These are phyloP conservation scores for Spicauda simplicius DNA, from an alignment of 2,888 invertebrate genomes.

Conservation along the genomic window DNA sequence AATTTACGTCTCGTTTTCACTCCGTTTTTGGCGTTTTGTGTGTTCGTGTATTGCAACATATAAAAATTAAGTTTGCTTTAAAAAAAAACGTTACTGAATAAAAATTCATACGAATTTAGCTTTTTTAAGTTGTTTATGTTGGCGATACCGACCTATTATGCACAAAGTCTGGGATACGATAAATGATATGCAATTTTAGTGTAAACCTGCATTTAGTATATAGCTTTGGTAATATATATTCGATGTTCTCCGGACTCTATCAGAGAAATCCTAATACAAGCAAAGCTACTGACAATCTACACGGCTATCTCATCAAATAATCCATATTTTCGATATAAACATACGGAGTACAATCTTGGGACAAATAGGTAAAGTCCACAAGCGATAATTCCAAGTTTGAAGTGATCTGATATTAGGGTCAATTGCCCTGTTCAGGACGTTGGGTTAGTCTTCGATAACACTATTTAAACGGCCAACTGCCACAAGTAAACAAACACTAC, in stretches of 20 bases:
- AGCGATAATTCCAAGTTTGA: conserved; percentile 47
- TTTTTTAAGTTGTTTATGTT: too few species aligned
- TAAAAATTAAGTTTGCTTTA: too few species aligned
- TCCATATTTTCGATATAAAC: conserved; percentile 5
- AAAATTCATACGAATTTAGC: too few species aligned
- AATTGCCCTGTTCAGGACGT: conserved; percentile 62
- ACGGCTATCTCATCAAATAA: conserved; percentile 1
- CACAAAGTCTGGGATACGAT: too few species aligned
- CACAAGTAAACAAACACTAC: conserved; percentile 39
- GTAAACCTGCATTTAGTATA: too few species aligned
- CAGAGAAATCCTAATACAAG: neutral
- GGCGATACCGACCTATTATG: too few species aligned
- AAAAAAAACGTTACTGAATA: too few species aligned
- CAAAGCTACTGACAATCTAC: neutral
- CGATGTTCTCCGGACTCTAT: too few species aligned
- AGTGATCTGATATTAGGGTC: conserved; percentile 72
- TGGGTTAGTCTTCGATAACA: conserved; percentile 70
- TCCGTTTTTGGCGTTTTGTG: conserved; percentile 5
- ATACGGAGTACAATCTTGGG: conserved; percentile 28
- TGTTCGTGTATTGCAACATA: neutral
- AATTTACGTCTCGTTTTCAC: conserved; percentile 20
- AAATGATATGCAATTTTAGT: too few species aligned
- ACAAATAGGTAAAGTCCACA: conserved; percentile 38
- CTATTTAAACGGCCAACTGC: conserved; percentile 61
- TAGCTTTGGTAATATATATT: too few species aligned